These are phyloP conservation scores for Stictonetta naevosa DNA, from an alignment of 2,113 vertebrate species.

Conservation along the genomic window DNA sequence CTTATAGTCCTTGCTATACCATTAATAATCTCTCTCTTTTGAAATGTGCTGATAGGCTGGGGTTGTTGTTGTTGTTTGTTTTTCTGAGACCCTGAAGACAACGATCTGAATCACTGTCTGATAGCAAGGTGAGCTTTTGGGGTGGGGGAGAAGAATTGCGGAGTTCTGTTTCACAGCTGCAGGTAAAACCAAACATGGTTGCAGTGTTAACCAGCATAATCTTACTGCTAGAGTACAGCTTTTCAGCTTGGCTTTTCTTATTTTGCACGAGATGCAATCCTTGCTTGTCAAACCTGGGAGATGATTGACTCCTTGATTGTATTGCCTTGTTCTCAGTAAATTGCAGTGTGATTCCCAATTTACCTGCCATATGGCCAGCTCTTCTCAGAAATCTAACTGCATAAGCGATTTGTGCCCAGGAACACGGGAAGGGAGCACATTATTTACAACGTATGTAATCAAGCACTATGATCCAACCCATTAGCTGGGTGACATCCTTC, in stretches of 20 bases:
- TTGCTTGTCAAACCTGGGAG: constrained; percentile 26
- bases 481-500: constrained; percentile 55
- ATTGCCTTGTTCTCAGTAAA: not conserved
- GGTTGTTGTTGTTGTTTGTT: not conserved
- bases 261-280: constrained; percentile 17
- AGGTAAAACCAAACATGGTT: not conserved
- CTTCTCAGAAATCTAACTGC: constrained; percentile 35
- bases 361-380: constrained; percentile 52
- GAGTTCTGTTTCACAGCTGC: not conserved
- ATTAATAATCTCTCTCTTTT: not conserved
- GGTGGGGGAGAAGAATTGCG: not conserved
- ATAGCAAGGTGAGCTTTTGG: not conserved
- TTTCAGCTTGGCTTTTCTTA: not conserved
- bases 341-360: constrained; percentile 22
- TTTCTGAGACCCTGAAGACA: not conserved
- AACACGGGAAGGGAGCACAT: constrained; percentile 12
- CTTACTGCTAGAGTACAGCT: not conserved
- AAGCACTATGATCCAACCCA: constrained; percentile 44
- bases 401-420: constrained; percentile 10
- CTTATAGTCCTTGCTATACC: not conserved
- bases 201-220: not conserved
- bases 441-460: constrained; percentile 62
- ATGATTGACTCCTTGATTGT: constrained; percentile 39
- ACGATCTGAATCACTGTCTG: not conserved
- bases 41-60: not conserved